These are phyloP conservation scores for Rafetus swinhoei DNA, from an alignment of 2,113 vertebrate species.

Conservation along the genomic window DNA sequence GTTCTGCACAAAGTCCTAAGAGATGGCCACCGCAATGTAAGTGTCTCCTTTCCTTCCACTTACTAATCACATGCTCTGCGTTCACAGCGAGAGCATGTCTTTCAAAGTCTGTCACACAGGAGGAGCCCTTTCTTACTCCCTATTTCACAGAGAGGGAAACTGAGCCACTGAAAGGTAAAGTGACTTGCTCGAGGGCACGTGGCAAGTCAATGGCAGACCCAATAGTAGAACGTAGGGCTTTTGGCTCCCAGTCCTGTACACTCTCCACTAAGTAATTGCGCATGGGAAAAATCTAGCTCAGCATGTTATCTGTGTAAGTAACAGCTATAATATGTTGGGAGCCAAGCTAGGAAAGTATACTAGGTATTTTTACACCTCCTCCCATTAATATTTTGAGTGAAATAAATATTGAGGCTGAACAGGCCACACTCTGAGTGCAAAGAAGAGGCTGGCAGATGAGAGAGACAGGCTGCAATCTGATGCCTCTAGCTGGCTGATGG, in stretches of 20 bases:
- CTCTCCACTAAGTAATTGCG: too few species aligned
- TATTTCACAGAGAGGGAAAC: background rate
- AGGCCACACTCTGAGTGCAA: background rate
- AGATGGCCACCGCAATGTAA: conserved; percentile 94
- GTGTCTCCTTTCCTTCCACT: conserved; percentile 26
- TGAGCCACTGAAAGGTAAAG: background rate
- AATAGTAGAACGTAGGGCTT: background rate
- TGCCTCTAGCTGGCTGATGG: background rate
- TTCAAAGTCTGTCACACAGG: background rate
- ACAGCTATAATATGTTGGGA: too few species aligned
- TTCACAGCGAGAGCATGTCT: background rate
- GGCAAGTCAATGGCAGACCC: background rate
- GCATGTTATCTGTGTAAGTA: too few species aligned
- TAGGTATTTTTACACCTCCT: too few species aligned
- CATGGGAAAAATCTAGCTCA: too few species aligned
- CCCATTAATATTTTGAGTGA: too few species aligned
- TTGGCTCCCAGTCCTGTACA: background rate
- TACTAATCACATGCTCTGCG: background rate
- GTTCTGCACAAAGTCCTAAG: conserved; percentile 96
- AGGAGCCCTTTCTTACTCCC: background rate
- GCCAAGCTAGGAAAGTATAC: too few species aligned
- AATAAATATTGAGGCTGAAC: too few species aligned
- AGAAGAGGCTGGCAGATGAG: background rate
- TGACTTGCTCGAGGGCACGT: background rate
- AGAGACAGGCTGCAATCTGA: background rate